A percentile compares a stretch with the other conserved stretches of the same genome.
phyloP scores from a whole-genome alignment of 2,888 invertebrate genomes.

The Tortricodes alternella region DNA sequence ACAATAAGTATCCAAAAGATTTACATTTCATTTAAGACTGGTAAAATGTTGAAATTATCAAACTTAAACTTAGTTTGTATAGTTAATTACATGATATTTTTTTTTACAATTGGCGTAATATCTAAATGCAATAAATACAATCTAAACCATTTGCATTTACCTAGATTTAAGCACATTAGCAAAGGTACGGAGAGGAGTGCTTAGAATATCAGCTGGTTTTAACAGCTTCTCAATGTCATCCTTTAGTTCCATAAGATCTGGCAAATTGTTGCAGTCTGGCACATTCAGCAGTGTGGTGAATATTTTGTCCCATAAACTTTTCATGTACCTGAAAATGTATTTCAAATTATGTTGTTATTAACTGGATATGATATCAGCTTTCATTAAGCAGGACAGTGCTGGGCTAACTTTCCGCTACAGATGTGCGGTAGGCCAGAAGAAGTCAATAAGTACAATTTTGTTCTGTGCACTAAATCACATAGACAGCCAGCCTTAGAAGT shows the following conservation, averaged over 20 bases:
- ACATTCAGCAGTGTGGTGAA: conserved; percentile 92
- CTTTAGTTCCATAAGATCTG: conserved; percentile 85
- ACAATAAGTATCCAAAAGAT: neutral
- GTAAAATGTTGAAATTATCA: conserved; percentile 54
- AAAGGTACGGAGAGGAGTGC: conserved; percentile 72
- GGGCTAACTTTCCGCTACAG: too few species aligned
- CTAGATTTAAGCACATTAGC: conserved; percentile 81
- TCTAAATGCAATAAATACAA: conserved; percentile 81
- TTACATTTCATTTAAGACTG: conserved; percentile 40
- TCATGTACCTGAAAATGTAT: conserved; percentile 84
- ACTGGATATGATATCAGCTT: too few species aligned
- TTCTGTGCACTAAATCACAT: too few species aligned
- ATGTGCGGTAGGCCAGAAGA: too few species aligned
- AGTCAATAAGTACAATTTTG: too few species aligned
- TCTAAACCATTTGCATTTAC: conserved; percentile 62
- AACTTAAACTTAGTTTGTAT: conserved; percentile 62
- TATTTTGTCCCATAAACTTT: conserved; percentile 89
- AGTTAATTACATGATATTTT: conserved; percentile 66
- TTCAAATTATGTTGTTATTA: too few species aligned
- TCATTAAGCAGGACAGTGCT: too few species aligned
- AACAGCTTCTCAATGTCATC: conserved; percentile 70
- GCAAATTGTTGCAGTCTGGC: conserved; percentile 88
- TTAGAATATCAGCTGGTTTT: conserved; percentile 62
- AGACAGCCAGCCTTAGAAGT: too few species aligned
- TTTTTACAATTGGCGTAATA: conserved; percentile 73